Evolutionary conservation across 1,140 invertebrate genomes (phyloP).

Genomic region (Rhizoglyphus robini): DNA sequence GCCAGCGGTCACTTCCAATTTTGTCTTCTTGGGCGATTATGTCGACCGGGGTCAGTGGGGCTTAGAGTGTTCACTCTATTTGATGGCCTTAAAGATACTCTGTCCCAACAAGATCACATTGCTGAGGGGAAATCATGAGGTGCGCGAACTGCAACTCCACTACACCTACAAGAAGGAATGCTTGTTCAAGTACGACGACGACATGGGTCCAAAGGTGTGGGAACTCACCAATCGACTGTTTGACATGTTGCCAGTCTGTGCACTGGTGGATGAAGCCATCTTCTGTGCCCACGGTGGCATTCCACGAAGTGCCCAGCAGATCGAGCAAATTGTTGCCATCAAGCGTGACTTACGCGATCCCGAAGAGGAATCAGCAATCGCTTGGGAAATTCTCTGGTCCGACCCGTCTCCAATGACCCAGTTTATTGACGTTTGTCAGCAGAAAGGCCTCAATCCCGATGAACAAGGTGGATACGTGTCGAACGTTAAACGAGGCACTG

Average conservation of each 20-base stretch:
- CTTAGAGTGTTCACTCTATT: conserved; percentile 40
- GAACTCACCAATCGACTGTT: conserved; percentile 53
- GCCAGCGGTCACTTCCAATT: no score
- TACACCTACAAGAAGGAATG: conserved; percentile 11
- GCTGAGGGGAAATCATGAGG: conserved; percentile 50
- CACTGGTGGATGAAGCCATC: no score
- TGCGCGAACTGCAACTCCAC: conserved; percentile 32
- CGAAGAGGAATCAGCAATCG: no score
- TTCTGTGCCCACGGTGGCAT: no score
- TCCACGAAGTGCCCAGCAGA: conserved; percentile 56
- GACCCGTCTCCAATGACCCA: no score
- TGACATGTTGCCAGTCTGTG: no score
- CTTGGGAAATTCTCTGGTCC: no score
- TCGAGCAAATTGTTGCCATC: background rate
- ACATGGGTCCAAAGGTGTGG: conserved; percentile 45
- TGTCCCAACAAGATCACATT: conserved; percentile 45
- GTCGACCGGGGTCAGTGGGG: conserved; percentile 48
- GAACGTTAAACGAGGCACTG: conserved; percentile 51
- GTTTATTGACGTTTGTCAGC: no score
- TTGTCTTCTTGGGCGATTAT: no score
- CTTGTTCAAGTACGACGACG: background rate
- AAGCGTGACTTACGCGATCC: conserved; percentile 21
- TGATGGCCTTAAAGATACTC: conserved; percentile 48
- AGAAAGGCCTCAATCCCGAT: no score
- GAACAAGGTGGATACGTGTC: conserved; percentile 48